phyloP scores from a whole-genome alignment of 2,888 invertebrate genomes.

The Plebejus melissa region DNA sequence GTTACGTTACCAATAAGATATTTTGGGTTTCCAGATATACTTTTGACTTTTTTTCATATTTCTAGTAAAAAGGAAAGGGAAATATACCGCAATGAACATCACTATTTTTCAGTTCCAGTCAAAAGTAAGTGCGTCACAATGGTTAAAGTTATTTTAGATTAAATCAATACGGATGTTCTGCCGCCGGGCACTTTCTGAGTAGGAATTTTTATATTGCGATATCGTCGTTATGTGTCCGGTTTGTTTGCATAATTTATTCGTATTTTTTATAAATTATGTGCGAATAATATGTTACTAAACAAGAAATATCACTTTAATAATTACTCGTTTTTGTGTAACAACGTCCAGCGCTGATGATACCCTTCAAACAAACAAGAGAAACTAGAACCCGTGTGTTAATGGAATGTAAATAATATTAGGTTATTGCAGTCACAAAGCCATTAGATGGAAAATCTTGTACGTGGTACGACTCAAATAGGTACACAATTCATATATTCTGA shows the following conservation, averaged over 20 bases:
- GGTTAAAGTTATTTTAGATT: not conserved
- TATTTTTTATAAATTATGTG: conserved; percentile 6
- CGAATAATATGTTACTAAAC: conserved; percentile 6
- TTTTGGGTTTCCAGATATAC: not conserved
- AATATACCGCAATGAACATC: not conserved
- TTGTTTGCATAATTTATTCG: conserved; percentile 1
- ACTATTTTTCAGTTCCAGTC: not conserved
- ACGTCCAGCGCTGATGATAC: not conserved
- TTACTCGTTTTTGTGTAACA: not conserved
- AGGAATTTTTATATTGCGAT: not conserved
- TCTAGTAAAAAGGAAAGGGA: not conserved
- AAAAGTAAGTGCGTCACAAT: not conserved
- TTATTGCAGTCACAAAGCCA: not conserved
- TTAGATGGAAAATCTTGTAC: not conserved
- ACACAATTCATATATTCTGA: not conserved
- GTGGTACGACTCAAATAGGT: not conserved
- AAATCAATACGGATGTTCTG: conserved; percentile 8
- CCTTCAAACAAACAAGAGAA: not conserved
- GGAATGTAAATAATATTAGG: not conserved
- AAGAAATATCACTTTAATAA: not conserved
- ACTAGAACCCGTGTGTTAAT: not conserved
- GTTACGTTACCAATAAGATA: not conserved
- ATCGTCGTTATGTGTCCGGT: conserved; percentile 1
- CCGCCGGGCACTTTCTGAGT: not conserved
- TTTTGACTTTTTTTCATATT: not conserved